Evolutionary conservation across 2,113 vertebrate species (phyloP).

Genomic region (Dolichotis patagonum): DNA sequence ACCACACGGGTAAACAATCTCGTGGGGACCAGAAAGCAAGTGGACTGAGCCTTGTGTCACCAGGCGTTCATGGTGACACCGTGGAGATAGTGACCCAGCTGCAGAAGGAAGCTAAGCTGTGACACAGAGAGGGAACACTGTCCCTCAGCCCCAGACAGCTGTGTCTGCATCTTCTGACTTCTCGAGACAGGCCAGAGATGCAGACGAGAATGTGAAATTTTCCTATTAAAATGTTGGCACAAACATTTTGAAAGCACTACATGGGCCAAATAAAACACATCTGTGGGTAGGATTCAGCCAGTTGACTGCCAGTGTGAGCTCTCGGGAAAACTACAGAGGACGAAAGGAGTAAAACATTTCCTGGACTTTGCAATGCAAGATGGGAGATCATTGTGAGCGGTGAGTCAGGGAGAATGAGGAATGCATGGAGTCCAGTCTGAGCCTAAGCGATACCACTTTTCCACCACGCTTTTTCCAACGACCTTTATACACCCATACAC

Average conservation of each 20-base stretch:
- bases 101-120: not conserved
- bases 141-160: not conserved
- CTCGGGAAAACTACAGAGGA: conserved; percentile 60
- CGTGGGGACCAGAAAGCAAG: not conserved
- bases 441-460: not conserved
- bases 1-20: not conserved
- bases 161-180: conserved; percentile 46
- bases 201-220: conserved; percentile 74
- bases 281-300: conserved; percentile 70
- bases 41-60: no score
- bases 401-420: not conserved
- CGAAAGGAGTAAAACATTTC: conserved; percentile 10
- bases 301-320: conserved; percentile 70
- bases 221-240: conserved; percentile 78
- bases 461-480: not conserved
- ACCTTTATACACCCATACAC: not conserved
- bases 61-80: no score
- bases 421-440: not conserved
- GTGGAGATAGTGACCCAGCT: not conserved
- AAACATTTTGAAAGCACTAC: conserved; percentile 62
- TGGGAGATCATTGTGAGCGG: not conserved
- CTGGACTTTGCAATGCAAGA: not conserved
- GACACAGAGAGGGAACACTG: not conserved
- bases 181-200: conserved; percentile 66
- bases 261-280: conserved; percentile 79